Evolutionary conservation across 2,888 invertebrate genomes (phyloP).

Genomic region (Entomobrya proxima): DNA sequence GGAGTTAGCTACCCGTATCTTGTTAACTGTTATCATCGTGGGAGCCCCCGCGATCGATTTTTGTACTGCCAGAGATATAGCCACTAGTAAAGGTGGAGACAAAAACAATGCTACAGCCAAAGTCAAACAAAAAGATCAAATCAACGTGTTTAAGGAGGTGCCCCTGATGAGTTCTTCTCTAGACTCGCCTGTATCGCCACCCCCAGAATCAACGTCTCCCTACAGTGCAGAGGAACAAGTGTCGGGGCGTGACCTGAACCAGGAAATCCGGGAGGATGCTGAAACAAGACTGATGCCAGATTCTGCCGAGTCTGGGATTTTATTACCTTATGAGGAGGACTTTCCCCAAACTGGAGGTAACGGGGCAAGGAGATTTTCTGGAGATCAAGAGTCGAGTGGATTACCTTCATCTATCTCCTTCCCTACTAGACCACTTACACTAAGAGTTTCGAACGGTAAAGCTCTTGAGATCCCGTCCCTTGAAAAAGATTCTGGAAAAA

Average conservation of each 20-base stretch:
- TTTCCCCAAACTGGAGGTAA: slow-evolving; percentile 58
- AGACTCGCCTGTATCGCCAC: slow-evolving; percentile 33
- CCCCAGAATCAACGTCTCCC: not conserved
- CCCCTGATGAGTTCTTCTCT: slow-evolving; percentile 13
- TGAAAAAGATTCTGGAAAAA: not conserved
- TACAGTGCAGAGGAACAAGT: not conserved
- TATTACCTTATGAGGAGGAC: slow-evolving; percentile 63
- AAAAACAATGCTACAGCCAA: slow-evolving; percentile 10
- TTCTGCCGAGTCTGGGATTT: slow-evolving; percentile 60
- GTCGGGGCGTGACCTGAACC: not conserved
- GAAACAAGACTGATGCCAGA: slow-evolving; percentile 45
- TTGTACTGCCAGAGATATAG: slow-evolving; percentile 19
- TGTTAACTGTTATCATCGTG: slow-evolving; percentile 73
- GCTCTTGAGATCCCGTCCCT: not conserved
- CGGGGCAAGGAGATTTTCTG: slow-evolving; percentile 21
- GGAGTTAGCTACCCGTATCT: slow-evolving; percentile 74
- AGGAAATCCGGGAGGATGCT: not conserved
- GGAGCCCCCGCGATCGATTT: slow-evolving; percentile 55
- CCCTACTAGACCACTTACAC: slow-evolving; percentile 64
- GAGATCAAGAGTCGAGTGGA: not conserved
- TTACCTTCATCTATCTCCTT: slow-evolving; percentile 58
- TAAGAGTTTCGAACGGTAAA: slow-evolving; percentile 47
- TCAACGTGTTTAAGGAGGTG: not conserved
- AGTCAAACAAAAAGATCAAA: not conserved
- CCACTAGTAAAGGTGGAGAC: not conserved